Conservation (phyloP, 2,888 invertebrate genomes). For the Heliconius hortense region DNA sequence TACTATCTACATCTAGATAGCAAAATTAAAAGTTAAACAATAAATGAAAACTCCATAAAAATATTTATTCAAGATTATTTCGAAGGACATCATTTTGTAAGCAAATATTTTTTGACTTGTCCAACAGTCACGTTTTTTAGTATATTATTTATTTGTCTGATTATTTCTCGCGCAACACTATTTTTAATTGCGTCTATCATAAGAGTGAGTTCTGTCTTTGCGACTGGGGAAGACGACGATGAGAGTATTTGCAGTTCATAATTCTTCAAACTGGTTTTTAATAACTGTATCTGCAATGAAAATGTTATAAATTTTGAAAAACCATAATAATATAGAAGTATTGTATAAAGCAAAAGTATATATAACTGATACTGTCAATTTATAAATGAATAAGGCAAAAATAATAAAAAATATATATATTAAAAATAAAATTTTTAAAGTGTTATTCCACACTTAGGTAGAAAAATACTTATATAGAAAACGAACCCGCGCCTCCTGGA, state of each 20-base stretch:
- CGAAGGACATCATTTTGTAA: not conserved
- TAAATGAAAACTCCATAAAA: not conserved
- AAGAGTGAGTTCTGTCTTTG: not conserved
- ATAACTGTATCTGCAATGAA: slow-evolving; percentile 9
- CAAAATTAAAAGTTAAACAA: not conserved
- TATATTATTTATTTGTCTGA: slow-evolving; percentile 28
- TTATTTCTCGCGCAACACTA: slow-evolving; percentile 18
- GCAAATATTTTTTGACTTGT: slow-evolving; percentile 34
- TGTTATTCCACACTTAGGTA: no score
- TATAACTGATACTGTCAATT: not conserved
- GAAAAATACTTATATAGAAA: no score
- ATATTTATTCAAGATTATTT: not conserved
- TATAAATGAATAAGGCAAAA: no score
- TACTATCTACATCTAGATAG: no score
- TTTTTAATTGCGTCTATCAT: slow-evolving; percentile 8
- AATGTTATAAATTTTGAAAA: not conserved
- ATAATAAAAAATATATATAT: no score
- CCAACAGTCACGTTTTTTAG: slow-evolving; percentile 20
- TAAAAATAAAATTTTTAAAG: no score
- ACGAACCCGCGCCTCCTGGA: no score
- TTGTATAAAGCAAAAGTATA: not conserved
- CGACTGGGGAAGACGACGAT: not conserved
- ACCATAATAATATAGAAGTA: not conserved
- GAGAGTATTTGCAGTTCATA: not conserved
- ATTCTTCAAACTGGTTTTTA: not conserved